Base-by-base conservation (phyloP, 2,113 vertebrate genomes). In the Chroicocephalus ridibundus region DNA sequence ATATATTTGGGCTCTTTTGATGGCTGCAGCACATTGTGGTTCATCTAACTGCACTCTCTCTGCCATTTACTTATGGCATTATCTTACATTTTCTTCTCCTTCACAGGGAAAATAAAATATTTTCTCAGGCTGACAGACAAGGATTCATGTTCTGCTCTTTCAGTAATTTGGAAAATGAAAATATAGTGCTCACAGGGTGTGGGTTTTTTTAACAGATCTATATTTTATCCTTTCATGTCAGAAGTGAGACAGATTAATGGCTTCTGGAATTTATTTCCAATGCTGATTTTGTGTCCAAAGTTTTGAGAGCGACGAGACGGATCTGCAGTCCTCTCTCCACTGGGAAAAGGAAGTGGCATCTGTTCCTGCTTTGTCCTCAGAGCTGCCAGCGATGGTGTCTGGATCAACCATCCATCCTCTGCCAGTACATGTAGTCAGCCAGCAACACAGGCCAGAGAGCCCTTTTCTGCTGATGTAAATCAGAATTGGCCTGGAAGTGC, bases 91-190 rank as follows among this genome's bases (percentile, higher is more conserved):
- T 92, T 34, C 19, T 34, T 88, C 87, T 90, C 54, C 79, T 94
- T 96, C 7, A 3, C 58, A 66, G 47, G 82, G 60, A 91, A 95
- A 96, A 97, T 94, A 95, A 95, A 97, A 77, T 80, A 91, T 96
- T 96, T 96, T 97, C 75, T 94, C 70, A 90, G 75, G 24, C 78
- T 96, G 95, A 91, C 91, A 95, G 96, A 93, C 82, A 87, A 91
- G 54, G 84, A 97, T 97, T 97, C 96, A 95, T 96, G 89, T 93
- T 94, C 91, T 96, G 83, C 85, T 97, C 71, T 97, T 95, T 93
- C 94, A 90, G 91, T 97, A 93, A 97, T 96, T 97, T 97, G 89
- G 91, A 97, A 96, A 94, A 97, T 96, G 95, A 97, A 97, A 96
- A 97, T 90, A 94, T 77, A 97, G 75, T 77, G 78, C 91, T 94